Evolutionary conservation across 1,140 invertebrate genomes (phyloP).

Genomic region (Bombus polaris): DNA sequence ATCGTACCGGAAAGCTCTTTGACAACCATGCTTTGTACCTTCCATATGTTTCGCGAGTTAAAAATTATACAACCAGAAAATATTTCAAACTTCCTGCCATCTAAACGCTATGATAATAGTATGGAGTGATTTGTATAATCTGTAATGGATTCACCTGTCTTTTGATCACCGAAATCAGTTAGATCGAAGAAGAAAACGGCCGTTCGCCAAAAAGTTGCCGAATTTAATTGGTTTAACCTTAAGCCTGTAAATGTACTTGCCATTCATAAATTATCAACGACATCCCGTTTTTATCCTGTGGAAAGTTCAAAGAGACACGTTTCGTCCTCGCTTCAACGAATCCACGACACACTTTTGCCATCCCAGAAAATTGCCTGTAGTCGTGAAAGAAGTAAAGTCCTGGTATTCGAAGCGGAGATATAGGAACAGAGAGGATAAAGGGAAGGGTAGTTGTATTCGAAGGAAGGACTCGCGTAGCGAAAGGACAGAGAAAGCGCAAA

Average conservation of each 20-base stretch:
- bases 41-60: too few species aligned
- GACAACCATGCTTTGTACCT: not conserved
- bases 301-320: conserved; percentile 38
- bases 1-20: not conserved
- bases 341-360: conserved; percentile 52
- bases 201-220: too few species aligned
- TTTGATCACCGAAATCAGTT: not conserved
- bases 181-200: too few species aligned
- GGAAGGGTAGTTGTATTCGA: conserved; percentile 30
- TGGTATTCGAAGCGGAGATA: conserved; percentile 16
- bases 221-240: conserved; percentile 36
- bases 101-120: too few species aligned
- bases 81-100: not conserved
- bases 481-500: conserved; percentile 13
- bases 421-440: not conserved
- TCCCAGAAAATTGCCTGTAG: not conserved
- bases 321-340: conserved; percentile 21
- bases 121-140: too few species aligned
- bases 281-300: conserved; percentile 16
- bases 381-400: too few species aligned
- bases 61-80: not conserved
- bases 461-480: conserved; percentile 3
- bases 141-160: too few species aligned
- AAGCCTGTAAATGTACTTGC: not conserved
- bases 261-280: conserved; percentile 57